A percentile compares a stretch with the other conserved stretches of the same genome.
Conservation (phyloP, 2,888 invertebrate species). For the Drosophila seclusa region DNA sequence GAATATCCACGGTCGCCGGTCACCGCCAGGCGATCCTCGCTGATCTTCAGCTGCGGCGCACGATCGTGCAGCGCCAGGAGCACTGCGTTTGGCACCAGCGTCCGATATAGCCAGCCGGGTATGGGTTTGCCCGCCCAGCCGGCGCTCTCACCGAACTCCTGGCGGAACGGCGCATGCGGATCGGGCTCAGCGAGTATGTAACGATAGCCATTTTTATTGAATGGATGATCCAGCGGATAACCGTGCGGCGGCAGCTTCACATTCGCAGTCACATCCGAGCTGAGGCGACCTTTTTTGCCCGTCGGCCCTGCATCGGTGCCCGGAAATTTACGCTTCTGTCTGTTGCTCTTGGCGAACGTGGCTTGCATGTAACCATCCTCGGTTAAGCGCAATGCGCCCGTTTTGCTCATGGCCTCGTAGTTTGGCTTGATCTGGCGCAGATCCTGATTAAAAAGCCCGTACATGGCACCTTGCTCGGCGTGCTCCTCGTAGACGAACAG, state of each 20-base stretch:
- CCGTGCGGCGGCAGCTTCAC: constrained; percentile 93
- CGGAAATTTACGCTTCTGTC: constrained; percentile 92
- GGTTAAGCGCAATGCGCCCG: constrained; percentile 92
- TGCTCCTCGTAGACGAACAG: constrained; percentile 91
- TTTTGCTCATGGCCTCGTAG: constrained; percentile 94
- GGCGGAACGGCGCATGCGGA: constrained; percentile 97
- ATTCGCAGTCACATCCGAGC: constrained; percentile 86
- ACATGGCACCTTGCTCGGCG: constrained; percentile 89
- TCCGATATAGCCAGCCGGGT: constrained; percentile 98
- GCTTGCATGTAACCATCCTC: constrained; percentile 93
- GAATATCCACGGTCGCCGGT: constrained; percentile 99
- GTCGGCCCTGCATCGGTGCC: constrained; percentile 87
- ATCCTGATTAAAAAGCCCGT: constrained; percentile 91
- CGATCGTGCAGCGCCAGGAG: constrained; percentile 96
- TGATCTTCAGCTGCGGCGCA: constrained; percentile 96
- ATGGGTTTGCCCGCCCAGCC: constrained; percentile 99
- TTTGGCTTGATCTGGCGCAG: constrained; percentile 93
- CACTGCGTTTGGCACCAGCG: constrained; percentile 93
- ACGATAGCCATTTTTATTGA: constrained; percentile 99
- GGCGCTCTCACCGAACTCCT: constrained; percentile 98
- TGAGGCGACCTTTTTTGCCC: constrained; percentile 89
- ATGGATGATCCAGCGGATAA: constrained; percentile 98
- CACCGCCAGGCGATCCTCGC: constrained; percentile 95
- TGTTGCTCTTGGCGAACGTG: constrained; percentile 86
- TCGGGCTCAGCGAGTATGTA: constrained; percentile 98